Percentiles rank a stretch among this genome's conserved stretches.
These are phyloP conservation scores for Alethe diademata DNA, from an alignment of 2,113 vertebrate species.

Conservation along the genomic window DNA sequence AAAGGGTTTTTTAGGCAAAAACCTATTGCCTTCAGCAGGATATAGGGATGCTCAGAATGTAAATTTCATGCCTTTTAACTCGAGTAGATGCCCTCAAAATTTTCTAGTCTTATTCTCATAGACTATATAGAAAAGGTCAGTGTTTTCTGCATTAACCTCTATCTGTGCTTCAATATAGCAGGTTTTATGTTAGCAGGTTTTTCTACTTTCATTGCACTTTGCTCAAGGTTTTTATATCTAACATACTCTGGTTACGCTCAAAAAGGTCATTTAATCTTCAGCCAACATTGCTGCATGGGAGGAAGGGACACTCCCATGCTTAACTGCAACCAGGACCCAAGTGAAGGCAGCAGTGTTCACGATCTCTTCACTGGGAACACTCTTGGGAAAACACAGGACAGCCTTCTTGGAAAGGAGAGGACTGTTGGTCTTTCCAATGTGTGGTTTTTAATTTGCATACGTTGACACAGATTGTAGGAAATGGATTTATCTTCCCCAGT, in stretches of 20 bases:
- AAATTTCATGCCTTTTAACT: background rate
- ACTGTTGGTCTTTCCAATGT: background rate
- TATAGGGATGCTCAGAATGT: background rate
- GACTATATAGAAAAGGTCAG: background rate
- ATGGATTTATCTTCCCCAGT: background rate
- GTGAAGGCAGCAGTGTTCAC: background rate
- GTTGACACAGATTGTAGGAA: background rate
- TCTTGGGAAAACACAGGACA: background rate
- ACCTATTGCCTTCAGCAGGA: background rate
- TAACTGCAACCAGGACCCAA: background rate
- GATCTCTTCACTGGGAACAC: background rate
- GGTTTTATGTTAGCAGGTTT: background rate
- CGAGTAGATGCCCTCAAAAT: background rate
- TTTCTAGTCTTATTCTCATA: background rate
- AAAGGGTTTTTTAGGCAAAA: background rate
- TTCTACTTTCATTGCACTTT: background rate
- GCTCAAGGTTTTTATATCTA: background rate
- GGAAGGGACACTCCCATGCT: accelerated
- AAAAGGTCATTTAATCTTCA: background rate
- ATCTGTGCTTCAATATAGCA: background rate
- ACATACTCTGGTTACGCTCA: background rate
- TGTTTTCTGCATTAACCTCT: background rate
- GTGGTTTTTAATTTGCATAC: background rate
- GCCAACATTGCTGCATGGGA: background rate
- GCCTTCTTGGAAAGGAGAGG: background rate